Base-by-base conservation (phyloP, 2,113 vertebrate species). In the Ictalurus furcatus region DNA sequence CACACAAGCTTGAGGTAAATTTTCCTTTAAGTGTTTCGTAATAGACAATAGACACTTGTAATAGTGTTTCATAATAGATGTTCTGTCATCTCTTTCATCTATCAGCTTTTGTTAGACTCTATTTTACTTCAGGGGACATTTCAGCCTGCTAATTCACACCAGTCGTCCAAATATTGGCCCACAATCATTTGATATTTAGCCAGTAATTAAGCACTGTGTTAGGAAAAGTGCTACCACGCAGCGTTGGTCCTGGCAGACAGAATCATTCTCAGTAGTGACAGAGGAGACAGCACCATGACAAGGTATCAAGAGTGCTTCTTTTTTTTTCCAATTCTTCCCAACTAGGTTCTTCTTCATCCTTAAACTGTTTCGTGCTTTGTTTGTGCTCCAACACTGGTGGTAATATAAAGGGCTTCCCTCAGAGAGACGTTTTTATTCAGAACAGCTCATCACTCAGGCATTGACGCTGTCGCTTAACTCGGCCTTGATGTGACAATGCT, bases 401-500 rank as follows among this genome's bases (percentile, higher is more conserved):
- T 88, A 79, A 88, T 90, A 87, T 82, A 90, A 90, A 91, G 88
- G 19, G 63, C 74, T 85, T 87, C 86, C 90, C 85, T 91, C 74
- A 7, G 92, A 91, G 92, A 92, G 87, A 88, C 69, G 69, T 23
- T 84, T 56, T 85, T 34, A 28, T 87, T 89, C 56, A 48, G 85
- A 90, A 87, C 87, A 74, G 87, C 87, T 87, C 88, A 52, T 92
- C 87, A 73, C 82, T 83, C 83, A 82, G 80, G 61, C 88, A 54
- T 78, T 73, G 73, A 86, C 21, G 52, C 85, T 89, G 91, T 90
- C 91, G 86, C 87, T 91, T 90, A 87, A 67, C 86, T 59, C n/a
- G 40, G 88, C 74, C 84, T 91, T 91, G 91, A 91, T 90, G 90
- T 91, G 92, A 91, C 91, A 90, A 85, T 63, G 44, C 89, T 58